Evolutionary conservation across 2,888 invertebrate species (phyloP).

Genomic region (Exephanes ischioxanthus): DNA sequence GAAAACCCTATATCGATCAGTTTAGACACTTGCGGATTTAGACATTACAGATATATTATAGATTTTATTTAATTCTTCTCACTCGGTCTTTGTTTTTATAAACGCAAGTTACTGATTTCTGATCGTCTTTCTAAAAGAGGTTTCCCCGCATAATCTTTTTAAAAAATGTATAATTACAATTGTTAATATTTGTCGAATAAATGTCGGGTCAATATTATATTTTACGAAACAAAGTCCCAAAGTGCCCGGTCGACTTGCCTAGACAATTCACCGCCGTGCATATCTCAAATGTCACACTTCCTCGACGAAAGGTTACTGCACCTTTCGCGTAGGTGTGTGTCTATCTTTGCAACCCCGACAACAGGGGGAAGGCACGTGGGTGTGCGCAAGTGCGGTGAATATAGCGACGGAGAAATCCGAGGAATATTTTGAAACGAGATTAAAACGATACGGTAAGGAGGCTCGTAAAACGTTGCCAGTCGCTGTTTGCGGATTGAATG

Average conservation of each 20-base stretch:
- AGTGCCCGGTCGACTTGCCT: slow-evolving; percentile 36
- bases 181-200: background rate
- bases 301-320: slow-evolving; percentile 64
- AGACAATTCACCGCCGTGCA: slow-evolving; percentile 33
- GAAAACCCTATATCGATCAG: background rate
- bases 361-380: slow-evolving; percentile 46
- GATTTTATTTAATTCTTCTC: background rate
- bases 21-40: background rate
- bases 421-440: slow-evolving; percentile 60
- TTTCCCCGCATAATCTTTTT: too few species aligned
- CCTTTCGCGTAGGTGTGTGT: slow-evolving; percentile 60
- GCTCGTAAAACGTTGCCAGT: slow-evolving; percentile 22
- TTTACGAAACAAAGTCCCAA: background rate
- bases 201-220: background rate
- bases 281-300: slow-evolving; percentile 67
- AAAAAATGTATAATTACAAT: too few species aligned
- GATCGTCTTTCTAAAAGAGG: too few species aligned
- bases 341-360: slow-evolving; percentile 9
- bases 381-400: slow-evolving; percentile 11
- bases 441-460: slow-evolving; percentile 47
- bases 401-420: background rate
- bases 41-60: background rate
- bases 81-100: too few species aligned
- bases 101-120: too few species aligned
- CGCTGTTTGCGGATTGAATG: slow-evolving; percentile 53